Evolutionary conservation across 2,888 invertebrate species (phyloP).

Genomic region (Amaurobius ferox): DNA sequence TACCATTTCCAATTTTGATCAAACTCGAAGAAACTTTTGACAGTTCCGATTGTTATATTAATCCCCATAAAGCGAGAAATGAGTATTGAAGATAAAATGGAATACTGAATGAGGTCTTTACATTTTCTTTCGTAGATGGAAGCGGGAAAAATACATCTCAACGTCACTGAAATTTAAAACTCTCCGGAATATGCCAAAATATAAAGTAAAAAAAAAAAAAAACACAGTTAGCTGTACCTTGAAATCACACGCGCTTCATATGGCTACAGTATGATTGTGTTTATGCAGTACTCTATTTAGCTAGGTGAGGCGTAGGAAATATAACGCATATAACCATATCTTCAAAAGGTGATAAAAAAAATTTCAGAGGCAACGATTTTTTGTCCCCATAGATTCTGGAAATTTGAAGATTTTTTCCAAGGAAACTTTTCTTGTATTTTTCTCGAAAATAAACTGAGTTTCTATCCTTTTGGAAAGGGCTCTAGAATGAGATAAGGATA

Average conservation of each 20-base stretch:
- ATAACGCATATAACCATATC: conserved; percentile 68
- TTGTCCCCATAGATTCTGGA: conserved; percentile 46
- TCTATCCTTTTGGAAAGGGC: conserved; percentile 61
- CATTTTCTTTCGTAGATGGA: not conserved
- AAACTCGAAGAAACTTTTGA: not conserved
- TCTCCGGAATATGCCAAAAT: not conserved
- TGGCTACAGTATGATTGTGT: conserved; percentile 28
- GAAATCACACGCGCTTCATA: conserved; percentile 31
- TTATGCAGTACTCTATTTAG: conserved; percentile 37
- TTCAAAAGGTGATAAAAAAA: conserved; percentile 50
- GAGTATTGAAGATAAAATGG: not conserved
- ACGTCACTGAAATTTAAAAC: not conserved
- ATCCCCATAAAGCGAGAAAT: not conserved
- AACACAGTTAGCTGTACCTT: conserved; percentile 48
- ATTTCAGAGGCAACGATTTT: conserved; percentile 18
- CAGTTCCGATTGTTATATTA: not conserved
- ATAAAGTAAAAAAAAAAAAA: conserved; percentile 4
- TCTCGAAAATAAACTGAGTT: conserved; percentile 62
- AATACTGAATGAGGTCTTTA: not conserved
- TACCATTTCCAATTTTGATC: not conserved
- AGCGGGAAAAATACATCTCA: not conserved
- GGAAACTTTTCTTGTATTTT: conserved; percentile 9
- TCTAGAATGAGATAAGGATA: conserved; percentile 51
- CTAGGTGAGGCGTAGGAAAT: conserved; percentile 33
- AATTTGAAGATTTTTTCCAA: conserved; percentile 44